phyloP scores from a whole-genome alignment of 2,888 invertebrate genomes.

The Dasypogon diadema region DNA sequence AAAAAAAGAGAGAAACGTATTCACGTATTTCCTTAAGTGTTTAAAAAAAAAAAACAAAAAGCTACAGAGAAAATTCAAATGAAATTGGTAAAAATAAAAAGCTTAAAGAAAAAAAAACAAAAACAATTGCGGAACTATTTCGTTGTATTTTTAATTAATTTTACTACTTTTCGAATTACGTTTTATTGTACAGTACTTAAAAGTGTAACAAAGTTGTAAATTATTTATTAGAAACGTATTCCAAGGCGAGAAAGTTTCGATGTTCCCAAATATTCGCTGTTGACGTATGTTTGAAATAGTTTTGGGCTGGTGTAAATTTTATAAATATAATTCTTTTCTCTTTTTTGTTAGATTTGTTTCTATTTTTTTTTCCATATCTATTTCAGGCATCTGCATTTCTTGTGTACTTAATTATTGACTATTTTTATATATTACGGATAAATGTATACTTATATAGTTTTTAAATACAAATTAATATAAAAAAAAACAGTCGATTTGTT shows the following conservation, averaged over 20 bases:
- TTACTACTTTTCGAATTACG: background rate
- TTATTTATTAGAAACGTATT: conserved; percentile 43
- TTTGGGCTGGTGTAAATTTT: conserved; percentile 44
- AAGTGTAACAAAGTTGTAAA: conserved; percentile 43
- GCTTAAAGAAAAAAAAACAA: background rate
- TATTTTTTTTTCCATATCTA: conserved; percentile 7
- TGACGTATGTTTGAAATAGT: conserved; percentile 36
- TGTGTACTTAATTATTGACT: conserved; percentile 49
- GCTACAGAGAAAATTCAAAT: background rate
- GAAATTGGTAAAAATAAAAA: conserved; percentile 2
- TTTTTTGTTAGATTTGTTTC: conserved; percentile 16
- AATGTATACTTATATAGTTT: conserved; percentile 48
- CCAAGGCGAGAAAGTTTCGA: conserved; percentile 23
- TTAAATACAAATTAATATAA: conserved; percentile 46
- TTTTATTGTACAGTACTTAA: conserved; percentile 39
- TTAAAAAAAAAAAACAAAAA: background rate
- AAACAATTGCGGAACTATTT: conserved; percentile 5
- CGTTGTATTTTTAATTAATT: background rate
- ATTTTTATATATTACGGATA: conserved; percentile 43
- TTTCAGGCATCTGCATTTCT: conserved; percentile 40
- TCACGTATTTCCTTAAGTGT: conserved; percentile 44
- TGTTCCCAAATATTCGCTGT: conserved; percentile 31
- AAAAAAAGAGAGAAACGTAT: conserved; percentile 24
- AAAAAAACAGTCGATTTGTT: too few relatives aligned
- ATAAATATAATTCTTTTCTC: conserved; percentile 21